Evolutionary conservation across 2,113 vertebrate species (phyloP).

Genomic region (Callocephalon fimbriatum): DNA sequence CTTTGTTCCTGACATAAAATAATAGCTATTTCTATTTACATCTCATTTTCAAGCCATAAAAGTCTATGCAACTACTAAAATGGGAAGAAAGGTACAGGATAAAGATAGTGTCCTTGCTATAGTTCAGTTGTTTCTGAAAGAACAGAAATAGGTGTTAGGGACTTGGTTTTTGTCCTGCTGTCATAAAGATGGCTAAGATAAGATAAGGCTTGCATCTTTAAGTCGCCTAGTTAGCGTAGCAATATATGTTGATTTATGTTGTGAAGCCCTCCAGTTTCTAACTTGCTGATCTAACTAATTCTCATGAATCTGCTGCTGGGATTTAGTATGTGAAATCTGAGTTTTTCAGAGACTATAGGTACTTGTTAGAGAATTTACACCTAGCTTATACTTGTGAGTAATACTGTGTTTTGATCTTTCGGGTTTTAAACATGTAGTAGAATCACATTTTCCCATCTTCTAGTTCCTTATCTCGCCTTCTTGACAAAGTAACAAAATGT

Average conservation of each 20-base stretch:
- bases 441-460: background rate
- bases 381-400: background rate
- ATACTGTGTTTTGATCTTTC: background rate
- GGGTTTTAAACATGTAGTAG: background rate
- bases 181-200: background rate
- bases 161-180: background rate
- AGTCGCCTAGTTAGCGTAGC: background rate
- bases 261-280: background rate
- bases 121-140: background rate
- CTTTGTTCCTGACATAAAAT: slow-evolving; percentile 4
- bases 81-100: background rate
- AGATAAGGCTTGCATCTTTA: background rate
- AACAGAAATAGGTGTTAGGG: background rate
- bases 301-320: background rate
- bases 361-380: background rate
- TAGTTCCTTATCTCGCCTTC: background rate
- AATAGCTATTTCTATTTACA: slow-evolving; percentile 52
- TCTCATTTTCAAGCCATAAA: background rate
- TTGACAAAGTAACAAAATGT: background rate
- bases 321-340: background rate
- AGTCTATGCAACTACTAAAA: background rate
- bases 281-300: background rate
- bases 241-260: background rate
- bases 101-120: background rate
- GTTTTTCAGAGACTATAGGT: background rate